Base-by-base conservation (phyloP, 2,113 vertebrate species). In the Herpetotheres cachinnans region DNA sequence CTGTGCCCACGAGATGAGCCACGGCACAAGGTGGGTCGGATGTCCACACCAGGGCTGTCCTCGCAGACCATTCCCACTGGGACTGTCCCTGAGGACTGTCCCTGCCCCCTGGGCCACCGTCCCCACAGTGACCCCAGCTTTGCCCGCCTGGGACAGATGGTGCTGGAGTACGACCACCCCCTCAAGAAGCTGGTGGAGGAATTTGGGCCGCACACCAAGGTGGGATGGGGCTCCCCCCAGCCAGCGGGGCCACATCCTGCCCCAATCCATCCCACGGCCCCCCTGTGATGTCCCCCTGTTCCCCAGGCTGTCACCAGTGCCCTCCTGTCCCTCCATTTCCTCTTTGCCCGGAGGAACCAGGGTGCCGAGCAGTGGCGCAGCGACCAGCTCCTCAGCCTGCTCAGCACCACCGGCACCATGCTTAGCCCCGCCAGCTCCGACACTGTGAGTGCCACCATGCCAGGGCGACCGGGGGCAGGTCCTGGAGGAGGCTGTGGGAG, bases 131-230 rank as follows among this genome's bases (percentile, higher is more conserved):
- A 99, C 46, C 96, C 99, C 16, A 98, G 98, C 44, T 99, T 98
- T 62, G 98, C 99, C 32, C 98, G 99, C 16, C 97, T 99, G 82
- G 98, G 98, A 14, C 99, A 99, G 98, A 99, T 99, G 99, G 96
- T 99, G 54, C 63, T 99, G 89, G 99, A 99, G 78, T 99, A 99
- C 25, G 99, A 99, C 9, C 98, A 99, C 78, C 99, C 99, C 32
- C 98, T 99, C 97, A 99, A 98, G 96, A 99, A 99, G 94, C 98
- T 99, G 82, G 97, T 98, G 1, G 99, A 99, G 90, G 99, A 99
- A 94, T 99, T 99, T 93, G 99, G 98, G 16, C 99, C 99, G 4
- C 99, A 99, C 94, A 99, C 99, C 80, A 98, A 98, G 98, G 99
- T 99, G 92, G 95, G 97, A 16, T 2, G 11, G 67, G 30, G 27